A percentile compares a stretch with the other conserved stretches of the same genome.
These are phyloP conservation scores for Schizotus pectinicornis DNA, from an alignment of 2,888 invertebrate genomes.

Conservation along the genomic window DNA sequence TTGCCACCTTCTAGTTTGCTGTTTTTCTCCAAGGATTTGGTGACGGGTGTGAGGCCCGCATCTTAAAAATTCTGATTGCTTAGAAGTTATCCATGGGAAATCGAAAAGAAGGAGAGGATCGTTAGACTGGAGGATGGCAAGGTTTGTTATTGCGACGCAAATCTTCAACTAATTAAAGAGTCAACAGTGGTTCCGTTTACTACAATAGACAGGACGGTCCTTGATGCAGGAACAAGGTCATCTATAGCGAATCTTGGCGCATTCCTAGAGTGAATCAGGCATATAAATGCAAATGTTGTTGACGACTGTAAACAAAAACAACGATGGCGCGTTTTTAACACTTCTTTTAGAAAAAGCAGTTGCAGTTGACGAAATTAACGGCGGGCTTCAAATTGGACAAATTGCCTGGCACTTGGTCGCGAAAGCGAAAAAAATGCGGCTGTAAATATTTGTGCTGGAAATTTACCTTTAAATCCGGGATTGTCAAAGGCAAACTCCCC, in stretches of 20 bases:
- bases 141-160: background rate
- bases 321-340: background rate
- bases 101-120: background rate
- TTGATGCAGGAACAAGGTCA: slow-evolving; percentile 23
- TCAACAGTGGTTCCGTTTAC: background rate
- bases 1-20: slow-evolving; percentile 45
- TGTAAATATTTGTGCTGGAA: background rate
- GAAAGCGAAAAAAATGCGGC: too few relatives aligned
- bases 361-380: too few relatives aligned
- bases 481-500: slow-evolving; percentile 82
- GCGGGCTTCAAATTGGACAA: too few relatives aligned
- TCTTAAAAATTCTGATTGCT: slow-evolving; percentile 46
- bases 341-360: background rate
- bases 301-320: slow-evolving; percentile 20
- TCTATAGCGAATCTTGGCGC: slow-evolving; percentile 10
- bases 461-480: slow-evolving; percentile 71
- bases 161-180: slow-evolving; percentile 7
- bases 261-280: slow-evolving; percentile 26
- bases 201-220: slow-evolving; percentile 14
- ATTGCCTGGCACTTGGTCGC: too few relatives aligned
- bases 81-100: background rate
- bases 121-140: background rate
- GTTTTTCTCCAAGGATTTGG: slow-evolving; percentile 47
- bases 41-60: slow-evolving; percentile 51
- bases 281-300: slow-evolving; percentile 25